Evolutionary conservation across 1,140 invertebrate species (phyloP).

Genomic region (Drosophila ananassae): DNA sequence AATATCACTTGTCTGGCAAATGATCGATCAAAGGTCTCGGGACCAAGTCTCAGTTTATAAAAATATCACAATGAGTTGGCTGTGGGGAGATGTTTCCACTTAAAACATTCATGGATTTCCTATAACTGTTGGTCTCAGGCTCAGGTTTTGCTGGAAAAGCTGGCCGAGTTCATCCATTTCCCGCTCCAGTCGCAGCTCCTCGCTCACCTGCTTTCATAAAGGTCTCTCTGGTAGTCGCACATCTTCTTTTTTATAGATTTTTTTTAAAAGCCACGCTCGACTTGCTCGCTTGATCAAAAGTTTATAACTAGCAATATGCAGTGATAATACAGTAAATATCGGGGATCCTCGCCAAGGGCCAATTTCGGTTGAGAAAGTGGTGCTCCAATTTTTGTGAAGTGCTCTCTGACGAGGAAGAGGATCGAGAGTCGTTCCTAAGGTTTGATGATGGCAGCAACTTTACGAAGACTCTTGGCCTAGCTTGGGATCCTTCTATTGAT

Average conservation of each 20-base stretch:
- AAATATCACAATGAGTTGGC: constrained; percentile 26
- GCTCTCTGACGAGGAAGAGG: too few species aligned
- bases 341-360: too few species aligned
- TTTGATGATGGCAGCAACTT: too few species aligned
- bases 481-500: too few species aligned
- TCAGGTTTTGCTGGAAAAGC: constrained; percentile 58
- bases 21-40: constrained; percentile 6
- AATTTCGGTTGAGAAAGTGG: too few species aligned
- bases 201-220: constrained; percentile 54
- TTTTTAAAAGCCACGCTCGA: constrained; percentile 29
- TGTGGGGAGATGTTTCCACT: background rate
- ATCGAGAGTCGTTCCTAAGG: too few species aligned
- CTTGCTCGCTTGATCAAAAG: constrained; percentile 16
- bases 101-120: constrained; percentile 32
- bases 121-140: constrained; percentile 23
- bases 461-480: too few species aligned
- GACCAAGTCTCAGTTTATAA: constrained; percentile 10
- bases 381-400: too few species aligned
- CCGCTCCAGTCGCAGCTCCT: constrained; percentile 57
- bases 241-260: constrained; percentile 28
- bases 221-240: constrained; percentile 66
- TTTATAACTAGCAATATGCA: constrained; percentile 53
- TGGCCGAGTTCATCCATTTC: constrained; percentile 51
- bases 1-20: constrained; percentile 6
- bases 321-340: too few species aligned